Evolutionary conservation across 2,888 invertebrate species (phyloP), one percentile per base, ranked within the genome.

Genomic region (Branchipolynoe longqiensis): DNA sequence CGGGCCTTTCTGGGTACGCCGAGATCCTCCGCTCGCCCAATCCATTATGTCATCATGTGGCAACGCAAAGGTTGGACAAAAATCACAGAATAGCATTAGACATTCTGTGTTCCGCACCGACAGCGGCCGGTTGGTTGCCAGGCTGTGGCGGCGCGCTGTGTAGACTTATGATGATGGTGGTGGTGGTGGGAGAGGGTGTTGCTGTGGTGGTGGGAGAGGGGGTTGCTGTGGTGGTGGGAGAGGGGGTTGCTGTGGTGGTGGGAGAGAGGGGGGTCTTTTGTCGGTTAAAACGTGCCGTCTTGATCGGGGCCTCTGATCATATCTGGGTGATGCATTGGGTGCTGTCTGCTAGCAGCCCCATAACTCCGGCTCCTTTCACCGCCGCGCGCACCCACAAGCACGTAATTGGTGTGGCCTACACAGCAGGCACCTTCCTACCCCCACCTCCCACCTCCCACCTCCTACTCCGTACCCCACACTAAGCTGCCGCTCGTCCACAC

Each of bases 241-340:
- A 25, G 73, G 22, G 38, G 73, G 31, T 18, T 28, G 31, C 64
- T 64, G 25, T 36, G 36, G 8, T 64, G 36, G 64, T 18, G 64
- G 73, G n/a, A 38, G 38, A 25, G 14, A 40, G 36, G 1, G 28
- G 73, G 38, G n/a, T 62, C 8, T 12, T 28, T 48, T 48, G 48
- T 48, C 48, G 62, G n/a, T 62, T 62, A 31, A 31, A 62, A 31
- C 62, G 62, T 12, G 14, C 48, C 48, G 78, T 78, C 78, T 41
- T 78, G 48, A 78, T 78, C 78, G 48, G 22, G 48, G 41, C n/a
- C 54, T 78, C 78, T 78, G 78, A 78, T 78, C 78, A 78, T 78
- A 78, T 78, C 78, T 78, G 22, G 36, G 69, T 78, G 78, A 78
- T 78, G 31, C 78, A 78, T 78, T 41, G 78, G 78, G 78, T 78